Percentiles rank a stretch among this genome's conserved stretches.
Evolutionary conservation across 2,888 invertebrate genomes (phyloP).

Genomic region (Tenthredo distinguenda): DNA sequence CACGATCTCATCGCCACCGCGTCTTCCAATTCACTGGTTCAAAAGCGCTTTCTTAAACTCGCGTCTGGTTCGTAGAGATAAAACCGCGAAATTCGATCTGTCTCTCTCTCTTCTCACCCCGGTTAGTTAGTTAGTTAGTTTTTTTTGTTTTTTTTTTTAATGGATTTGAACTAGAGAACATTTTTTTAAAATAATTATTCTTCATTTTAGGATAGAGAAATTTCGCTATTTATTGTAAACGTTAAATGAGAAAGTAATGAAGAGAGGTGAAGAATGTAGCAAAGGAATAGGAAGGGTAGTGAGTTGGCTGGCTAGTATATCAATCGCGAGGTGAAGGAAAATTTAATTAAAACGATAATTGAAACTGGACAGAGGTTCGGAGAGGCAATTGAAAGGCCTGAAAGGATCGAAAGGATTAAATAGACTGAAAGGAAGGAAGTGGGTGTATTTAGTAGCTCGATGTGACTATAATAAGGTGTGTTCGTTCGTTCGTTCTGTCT

Average conservation of each 20-base stretch:
- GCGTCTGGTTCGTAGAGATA: conserved; percentile 21
- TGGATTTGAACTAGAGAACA: background rate
- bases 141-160: background rate
- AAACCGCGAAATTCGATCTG: background rate
- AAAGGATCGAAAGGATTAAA: conserved; percentile 2
- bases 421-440: background rate
- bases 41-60: conserved; percentile 36
- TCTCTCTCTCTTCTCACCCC: background rate
- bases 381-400: conserved; percentile 11
- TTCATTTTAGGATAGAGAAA: background rate
- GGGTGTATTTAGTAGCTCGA: conserved; percentile 12
- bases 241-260: background rate
- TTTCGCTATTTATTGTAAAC: too few species aligned
- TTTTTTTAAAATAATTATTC: background rate
- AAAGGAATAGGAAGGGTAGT: background rate
- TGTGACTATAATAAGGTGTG: background rate
- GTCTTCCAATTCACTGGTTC: conserved; percentile 34
- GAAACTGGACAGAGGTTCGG: conserved; percentile 30
- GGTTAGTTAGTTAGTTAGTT: background rate
- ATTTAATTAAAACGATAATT: conserved; percentile 39
- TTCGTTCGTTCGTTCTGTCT: background rate
- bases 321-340: background rate
- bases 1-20: background rate
- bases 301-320: background rate
- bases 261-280: background rate